phyloP scores from a whole-genome alignment of 2,797 vertebrate genomes.

The Vipera ursinii region DNA sequence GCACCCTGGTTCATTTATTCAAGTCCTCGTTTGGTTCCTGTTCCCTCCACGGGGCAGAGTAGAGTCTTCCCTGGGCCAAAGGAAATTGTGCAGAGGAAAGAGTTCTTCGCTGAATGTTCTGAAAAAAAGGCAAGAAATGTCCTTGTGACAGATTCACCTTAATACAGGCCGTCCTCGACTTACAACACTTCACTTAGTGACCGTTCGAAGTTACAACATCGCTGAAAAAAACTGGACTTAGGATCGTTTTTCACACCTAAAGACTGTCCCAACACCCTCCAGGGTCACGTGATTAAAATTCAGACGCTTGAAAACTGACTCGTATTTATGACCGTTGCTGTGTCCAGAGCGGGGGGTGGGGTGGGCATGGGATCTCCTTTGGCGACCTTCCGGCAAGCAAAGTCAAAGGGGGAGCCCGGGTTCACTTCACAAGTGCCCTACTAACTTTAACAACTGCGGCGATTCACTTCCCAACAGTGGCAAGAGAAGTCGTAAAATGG shows the following conservation, averaged over 20 bases:
- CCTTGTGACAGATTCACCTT: neutral
- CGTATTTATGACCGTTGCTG: neutral
- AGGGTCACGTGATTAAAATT: neutral
- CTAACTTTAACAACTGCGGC: neutral
- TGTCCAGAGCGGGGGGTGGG: too few species aligned
- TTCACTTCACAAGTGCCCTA: neutral
- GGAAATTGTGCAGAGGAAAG: neutral
- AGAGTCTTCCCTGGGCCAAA: neutral
- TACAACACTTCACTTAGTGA: neutral
- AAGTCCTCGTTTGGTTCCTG: neutral
- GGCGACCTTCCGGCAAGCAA: neutral
- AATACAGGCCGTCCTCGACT: neutral
- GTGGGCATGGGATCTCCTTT: neutral
- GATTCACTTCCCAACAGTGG: neutral
- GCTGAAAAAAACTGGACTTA: too few species aligned
- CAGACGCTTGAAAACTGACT: neutral
- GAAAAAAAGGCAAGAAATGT: neutral
- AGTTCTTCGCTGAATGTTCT: neutral
- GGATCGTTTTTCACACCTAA: neutral
- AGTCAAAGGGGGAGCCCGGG: too few species aligned
- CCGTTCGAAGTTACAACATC: neutral
- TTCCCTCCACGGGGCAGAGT: neutral
- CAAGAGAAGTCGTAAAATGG: neutral
- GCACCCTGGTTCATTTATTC: too few species aligned
- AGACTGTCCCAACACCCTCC: neutral